A percentile compares a stretch with the other conserved stretches of the same genome.
Evolutionary conservation across 2,888 invertebrate genomes (phyloP).

Genomic region (Lordiphosa fenestrarum): DNA sequence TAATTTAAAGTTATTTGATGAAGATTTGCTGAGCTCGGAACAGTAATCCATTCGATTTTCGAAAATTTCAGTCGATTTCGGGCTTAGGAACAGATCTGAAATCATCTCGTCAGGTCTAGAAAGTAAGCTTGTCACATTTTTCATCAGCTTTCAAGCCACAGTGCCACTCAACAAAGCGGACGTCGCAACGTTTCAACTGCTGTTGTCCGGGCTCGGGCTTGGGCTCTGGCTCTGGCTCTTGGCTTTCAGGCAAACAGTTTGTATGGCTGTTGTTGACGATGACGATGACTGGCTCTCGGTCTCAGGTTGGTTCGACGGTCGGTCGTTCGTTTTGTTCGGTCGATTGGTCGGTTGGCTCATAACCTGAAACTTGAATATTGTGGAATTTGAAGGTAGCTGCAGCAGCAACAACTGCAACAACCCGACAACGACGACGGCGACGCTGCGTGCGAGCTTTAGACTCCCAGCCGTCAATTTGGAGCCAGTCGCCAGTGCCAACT

Average conservation of each 20-base stretch:
- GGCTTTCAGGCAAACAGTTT: constrained; percentile 71
- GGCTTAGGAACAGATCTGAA: no score
- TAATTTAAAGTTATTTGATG: no score
- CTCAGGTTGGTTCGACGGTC: constrained; percentile 39
- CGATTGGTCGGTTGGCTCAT: constrained; percentile 58
- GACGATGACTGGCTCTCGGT: constrained; percentile 68
- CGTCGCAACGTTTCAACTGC: constrained; percentile 47
- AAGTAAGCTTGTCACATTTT: neutral
- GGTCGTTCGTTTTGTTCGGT: constrained; percentile 30
- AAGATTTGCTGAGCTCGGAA: no score
- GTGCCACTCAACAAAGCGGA: constrained; percentile 43
- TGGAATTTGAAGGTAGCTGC: constrained; percentile 72
- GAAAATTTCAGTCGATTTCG: no score
- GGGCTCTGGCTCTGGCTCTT: constrained; percentile 57
- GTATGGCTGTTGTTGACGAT: constrained; percentile 42
- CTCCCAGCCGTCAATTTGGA: constrained; percentile 69
- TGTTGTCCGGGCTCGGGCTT: constrained; percentile 45
- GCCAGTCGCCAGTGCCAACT: constrained; percentile 57
- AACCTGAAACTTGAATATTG: constrained; percentile 75
- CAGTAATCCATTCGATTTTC: no score
- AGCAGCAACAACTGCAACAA: constrained; percentile 17
- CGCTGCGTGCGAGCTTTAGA: constrained; percentile 74
- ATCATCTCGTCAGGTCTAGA: no score
- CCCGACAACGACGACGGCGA: constrained; percentile 21
- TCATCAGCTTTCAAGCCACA: constrained; percentile 22